Evolutionary conservation across 1,140 invertebrate species (phyloP).

Genomic region (Polypedilum vanderplanki): DNA sequence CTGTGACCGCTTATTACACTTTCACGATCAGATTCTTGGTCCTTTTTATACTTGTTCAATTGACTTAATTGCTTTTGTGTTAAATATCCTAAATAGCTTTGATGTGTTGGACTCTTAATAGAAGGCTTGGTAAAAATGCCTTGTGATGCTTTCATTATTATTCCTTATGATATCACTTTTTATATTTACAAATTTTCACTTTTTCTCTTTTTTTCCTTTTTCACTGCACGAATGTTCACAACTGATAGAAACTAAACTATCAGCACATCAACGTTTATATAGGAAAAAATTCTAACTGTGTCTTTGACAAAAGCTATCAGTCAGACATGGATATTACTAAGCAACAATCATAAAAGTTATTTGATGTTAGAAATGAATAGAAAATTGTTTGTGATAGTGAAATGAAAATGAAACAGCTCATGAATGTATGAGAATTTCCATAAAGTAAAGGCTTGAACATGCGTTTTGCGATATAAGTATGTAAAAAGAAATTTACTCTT

Average conservation of each 20-base stretch:
- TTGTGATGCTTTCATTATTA: not conserved
- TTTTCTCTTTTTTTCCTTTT: slow-evolving; percentile 16
- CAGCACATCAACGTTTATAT: not conserved
- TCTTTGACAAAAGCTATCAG: not conserved
- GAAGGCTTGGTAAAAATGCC: not conserved
- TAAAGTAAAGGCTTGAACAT: not conserved
- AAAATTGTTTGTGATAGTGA: not conserved
- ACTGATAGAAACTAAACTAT: slow-evolving; percentile 10
- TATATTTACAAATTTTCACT: not conserved
- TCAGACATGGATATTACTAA: slow-evolving; percentile 2
- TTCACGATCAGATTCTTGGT: not conserved
- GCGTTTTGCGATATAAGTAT: too few relatives aligned
- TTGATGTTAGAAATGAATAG: not conserved
- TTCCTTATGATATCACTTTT: not conserved
- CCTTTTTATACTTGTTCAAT: slow-evolving; percentile 5
- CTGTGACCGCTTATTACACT: slow-evolving; percentile 3
- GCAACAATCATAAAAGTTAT: slow-evolving; percentile 20
- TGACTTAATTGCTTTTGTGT: slow-evolving; percentile 4
- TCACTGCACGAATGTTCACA: slow-evolving; percentile 2
- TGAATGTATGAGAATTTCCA: not conserved
- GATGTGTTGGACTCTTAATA: not conserved
- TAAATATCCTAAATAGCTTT: slow-evolving; percentile 17
- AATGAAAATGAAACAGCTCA: not conserved
- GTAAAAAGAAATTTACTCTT: too few relatives aligned
- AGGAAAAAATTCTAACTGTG: not conserved